Percentiles rank a stretch among this genome's conserved stretches.
Conservation (phyloP, 2,113 vertebrate species). For the Datnioides undecimradiatus region DNA sequence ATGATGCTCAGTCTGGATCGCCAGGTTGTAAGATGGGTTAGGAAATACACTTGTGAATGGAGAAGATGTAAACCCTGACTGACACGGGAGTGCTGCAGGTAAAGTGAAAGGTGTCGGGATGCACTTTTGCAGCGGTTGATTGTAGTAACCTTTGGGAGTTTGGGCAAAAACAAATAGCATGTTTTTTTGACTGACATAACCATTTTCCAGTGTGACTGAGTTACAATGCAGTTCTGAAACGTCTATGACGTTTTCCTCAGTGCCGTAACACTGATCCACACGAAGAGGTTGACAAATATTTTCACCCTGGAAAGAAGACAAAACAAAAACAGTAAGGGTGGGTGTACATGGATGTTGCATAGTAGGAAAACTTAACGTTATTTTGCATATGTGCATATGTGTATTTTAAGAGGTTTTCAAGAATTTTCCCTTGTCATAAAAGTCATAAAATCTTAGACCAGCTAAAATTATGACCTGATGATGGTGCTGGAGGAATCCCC, state of each 20-base stretch:
- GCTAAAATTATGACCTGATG: too few species aligned
- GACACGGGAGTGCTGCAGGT: not conserved
- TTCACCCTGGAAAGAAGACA: constrained; percentile 42
- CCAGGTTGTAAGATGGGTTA: constrained; percentile 53
- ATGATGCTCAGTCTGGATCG: not conserved
- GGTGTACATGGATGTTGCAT: not conserved
- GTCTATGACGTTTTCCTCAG: constrained; percentile 7
- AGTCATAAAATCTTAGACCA: too few species aligned
- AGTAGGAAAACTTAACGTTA: not conserved
- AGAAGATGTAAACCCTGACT: not conserved
- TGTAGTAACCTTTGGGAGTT: constrained; percentile 1
- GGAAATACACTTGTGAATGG: not conserved
- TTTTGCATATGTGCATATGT: too few species aligned
- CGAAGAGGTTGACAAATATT: not conserved
- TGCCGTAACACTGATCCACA: not conserved
- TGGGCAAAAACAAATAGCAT: not conserved
- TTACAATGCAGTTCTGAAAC: constrained; percentile 19
- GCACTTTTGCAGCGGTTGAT: not conserved
- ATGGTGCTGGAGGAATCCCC: too few species aligned
- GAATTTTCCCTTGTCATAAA: too few species aligned
- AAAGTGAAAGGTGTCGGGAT: not conserved
- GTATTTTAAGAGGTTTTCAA: too few species aligned
- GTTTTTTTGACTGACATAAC: not conserved
- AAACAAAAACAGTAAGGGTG: not conserved
- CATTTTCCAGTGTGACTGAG: not conserved